Evolutionary conservation across 2,888 invertebrate species (phyloP).

Genomic region (Autographa gamma): DNA sequence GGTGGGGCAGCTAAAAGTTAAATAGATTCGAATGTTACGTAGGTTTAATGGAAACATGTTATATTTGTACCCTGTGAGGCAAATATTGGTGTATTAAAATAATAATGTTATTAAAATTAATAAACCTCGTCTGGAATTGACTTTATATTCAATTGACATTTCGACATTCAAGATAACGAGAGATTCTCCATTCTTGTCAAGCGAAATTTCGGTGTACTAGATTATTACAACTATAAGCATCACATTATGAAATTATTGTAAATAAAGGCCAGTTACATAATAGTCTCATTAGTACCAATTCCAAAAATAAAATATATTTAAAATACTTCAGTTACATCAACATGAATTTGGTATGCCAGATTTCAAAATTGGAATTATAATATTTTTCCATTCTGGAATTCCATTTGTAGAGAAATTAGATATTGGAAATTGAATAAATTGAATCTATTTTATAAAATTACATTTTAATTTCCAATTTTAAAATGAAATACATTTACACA

Average conservation of each 20-base stretch:
- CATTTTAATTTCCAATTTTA: background rate
- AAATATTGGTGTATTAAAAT: background rate
- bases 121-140: conserved; percentile 32
- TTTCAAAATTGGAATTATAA: conserved; percentile 20
- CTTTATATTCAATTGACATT: conserved; percentile 15
- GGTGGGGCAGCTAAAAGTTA: conserved; percentile 8
- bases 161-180: conserved; percentile 15
- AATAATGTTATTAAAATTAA: background rate
- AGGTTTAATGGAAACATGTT: conserved; percentile 4
- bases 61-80: background rate
- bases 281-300: conserved; percentile 36
- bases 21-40: conserved; percentile 2
- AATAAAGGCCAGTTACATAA: conserved; percentile 59
- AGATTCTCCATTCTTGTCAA: conserved; percentile 25
- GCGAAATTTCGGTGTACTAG: conserved; percentile 38
- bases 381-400: conserved; percentile 37
- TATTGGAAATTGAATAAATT: background rate
- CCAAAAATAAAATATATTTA: conserved; percentile 43
- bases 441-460: background rate
- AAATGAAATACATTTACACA: background rate
- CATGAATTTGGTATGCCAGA: conserved; percentile 37
- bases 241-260: conserved; percentile 51
- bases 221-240: conserved; percentile 46
- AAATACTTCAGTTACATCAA: conserved; percentile 26
- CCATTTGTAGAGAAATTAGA: conserved; percentile 27